Evolutionary conservation across 1,140 invertebrate genomes (phyloP), one percentile per base, ranked within the genome.

Genomic region (Drosophila biarmipes): DNA sequence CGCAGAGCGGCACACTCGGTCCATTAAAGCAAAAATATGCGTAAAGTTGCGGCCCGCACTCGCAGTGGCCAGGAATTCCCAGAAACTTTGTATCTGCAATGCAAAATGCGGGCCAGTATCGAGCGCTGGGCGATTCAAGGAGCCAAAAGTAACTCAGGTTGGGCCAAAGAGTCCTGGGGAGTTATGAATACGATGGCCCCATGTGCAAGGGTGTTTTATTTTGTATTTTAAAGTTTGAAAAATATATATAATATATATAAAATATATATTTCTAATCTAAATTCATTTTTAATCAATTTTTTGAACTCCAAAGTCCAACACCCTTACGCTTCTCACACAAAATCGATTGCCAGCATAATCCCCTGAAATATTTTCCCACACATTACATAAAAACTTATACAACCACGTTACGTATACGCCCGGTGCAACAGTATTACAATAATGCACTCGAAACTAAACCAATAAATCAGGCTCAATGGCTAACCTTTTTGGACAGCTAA

Each of bases 11-110:
- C n/a, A 42, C 17, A 46, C 14, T 45, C 35, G 53, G 52, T 64
- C 56, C 45, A 71, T 71, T 64, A 71, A 71, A 64, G 59, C 67
- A 71, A 71, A 71, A 71, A 64, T 71, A 71, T 71, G 67, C 67
- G 46, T 37, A 71, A 64, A 71, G 45, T 71, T 71, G 56, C 17
- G 27, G 19, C 29, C 43, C 37, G 38, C 37, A 43, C 40, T 49
- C 21, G 24, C 12, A 46, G 19, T 49, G 46, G 46, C 46, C 27
- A 31, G 45, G 37, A 62, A 42, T 53, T 53, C 27, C 58, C 11
- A 12, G 21, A 19, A 17, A 27, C 17, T 48, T 15, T 24, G 5
- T 24, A 4, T n/a, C 40, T 10, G n/a, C 4, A 7, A 19, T 12
- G 0, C 8, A 10, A 40, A 21, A n/a, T 38, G 34, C 34, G 51